Evolutionary conservation across 2,797 vertebrate species (phyloP), one percentile per base, ranked within the genome.

Genomic region (Cryptoblepharus egeriae): DNA sequence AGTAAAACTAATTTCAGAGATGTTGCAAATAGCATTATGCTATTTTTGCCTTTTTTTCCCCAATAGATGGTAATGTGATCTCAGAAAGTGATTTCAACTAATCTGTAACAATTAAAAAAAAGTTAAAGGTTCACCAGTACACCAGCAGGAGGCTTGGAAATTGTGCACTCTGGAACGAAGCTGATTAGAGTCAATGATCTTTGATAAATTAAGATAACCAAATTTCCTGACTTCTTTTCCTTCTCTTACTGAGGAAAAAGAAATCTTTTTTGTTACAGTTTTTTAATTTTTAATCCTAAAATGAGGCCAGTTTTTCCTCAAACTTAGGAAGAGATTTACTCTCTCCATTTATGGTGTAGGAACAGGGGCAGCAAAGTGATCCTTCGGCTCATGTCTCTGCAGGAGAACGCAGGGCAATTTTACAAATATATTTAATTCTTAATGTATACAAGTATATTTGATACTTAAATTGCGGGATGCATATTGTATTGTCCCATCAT

Each of bases 11-110:
- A 75, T 3, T 91, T 93, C 77, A 91, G 90, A 95, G 82, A 81
- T 88, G 91, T 8, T 65, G 2, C 91, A 81, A 92, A 93, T 93
- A 92, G 84, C 49, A 90, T 93, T 89, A 91, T 86, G 76, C 26
- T 81, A 71, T 92, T 93, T 94, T 88, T 84, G 89, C 37, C 77
- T 86, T 91, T 85, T 58, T 22, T 39, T 93, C 87, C 75, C 75
- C 24, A 80, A 4, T 16, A 70, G 83, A 52, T 57, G 87, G 49
- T 80, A 87, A 52, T 85, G 87, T 75, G 24, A 39, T 28, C 30
- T 55, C 22, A 92, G 61, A 94, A 79, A 81, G 49, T 35, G 58
- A 91, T 88, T 93, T 32, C 73, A 93, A 77, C 74, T 89, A 52
- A 87, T 85, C 87, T 89, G 83, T 78, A 76, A 72, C 58, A 82